Conservation (phyloP, 2,797 vertebrate genomes). For the Rhyacichthys aspro region DNA sequence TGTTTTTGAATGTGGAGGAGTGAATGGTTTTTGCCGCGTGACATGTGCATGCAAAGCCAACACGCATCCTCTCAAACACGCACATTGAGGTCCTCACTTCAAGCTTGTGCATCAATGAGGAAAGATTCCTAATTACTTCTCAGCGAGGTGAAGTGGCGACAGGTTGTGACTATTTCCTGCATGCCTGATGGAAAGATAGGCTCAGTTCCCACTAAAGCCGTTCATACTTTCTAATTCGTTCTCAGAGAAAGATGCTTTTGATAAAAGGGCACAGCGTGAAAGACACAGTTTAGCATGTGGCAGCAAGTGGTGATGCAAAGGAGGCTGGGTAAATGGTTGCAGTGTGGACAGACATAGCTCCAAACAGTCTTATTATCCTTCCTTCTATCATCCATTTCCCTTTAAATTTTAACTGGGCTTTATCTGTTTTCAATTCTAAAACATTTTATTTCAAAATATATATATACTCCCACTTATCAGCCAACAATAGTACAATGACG, state of each 20-base stretch:
- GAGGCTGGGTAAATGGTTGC: constrained; percentile 54
- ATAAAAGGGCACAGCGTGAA: constrained; percentile 41
- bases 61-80: constrained; percentile 10
- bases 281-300: constrained; percentile 45
- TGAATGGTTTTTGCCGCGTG: constrained; percentile 33
- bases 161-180: constrained; percentile 38
- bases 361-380: constrained; percentile 54
- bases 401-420: constrained; percentile 7
- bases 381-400: constrained; percentile 44
- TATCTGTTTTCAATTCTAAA: too few relatives aligned
- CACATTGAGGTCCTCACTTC: constrained; percentile 36
- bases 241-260: constrained; percentile 38
- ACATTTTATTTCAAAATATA: too few relatives aligned
- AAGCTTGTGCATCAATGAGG: constrained; percentile 58
- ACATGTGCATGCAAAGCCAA: constrained; percentile 43
- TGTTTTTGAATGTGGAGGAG: constrained; percentile 22
- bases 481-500: too few relatives aligned
- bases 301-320: constrained; percentile 48
- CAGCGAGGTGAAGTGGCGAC: constrained; percentile 45
- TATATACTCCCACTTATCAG: too few relatives aligned
- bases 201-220: constrained; percentile 41
- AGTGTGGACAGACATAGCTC: constrained; percentile 47
- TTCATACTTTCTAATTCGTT: constrained; percentile 34
- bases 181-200: constrained; percentile 59
- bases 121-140: constrained; percentile 66